phyloP scores from a whole-genome alignment of 2,797 vertebrate species.

The Triplophysa bombifrons region DNA sequence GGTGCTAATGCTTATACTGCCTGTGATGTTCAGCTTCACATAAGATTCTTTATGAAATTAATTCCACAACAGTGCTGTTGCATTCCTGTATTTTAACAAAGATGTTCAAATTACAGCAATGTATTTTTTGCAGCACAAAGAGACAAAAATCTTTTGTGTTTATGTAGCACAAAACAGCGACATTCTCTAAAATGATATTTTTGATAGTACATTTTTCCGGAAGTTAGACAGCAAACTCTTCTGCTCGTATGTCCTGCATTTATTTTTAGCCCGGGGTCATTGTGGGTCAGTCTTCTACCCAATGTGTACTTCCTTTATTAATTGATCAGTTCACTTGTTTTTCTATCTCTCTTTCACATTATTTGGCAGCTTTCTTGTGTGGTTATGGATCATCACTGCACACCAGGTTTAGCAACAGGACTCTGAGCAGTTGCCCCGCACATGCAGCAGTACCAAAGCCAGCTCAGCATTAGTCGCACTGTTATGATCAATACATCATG shows the following conservation, averaged over 20 bases:
- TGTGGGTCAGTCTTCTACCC: neutral
- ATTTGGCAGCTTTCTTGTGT: neutral
- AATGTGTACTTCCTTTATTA: neutral
- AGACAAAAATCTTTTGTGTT: slow-evolving; percentile 50
- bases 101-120: slow-evolving; percentile 34
- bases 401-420: slow-evolving; percentile 44
- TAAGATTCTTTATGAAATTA: slow-evolving; percentile 21
- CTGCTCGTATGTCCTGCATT: neutral
- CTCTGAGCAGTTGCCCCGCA: slow-evolving; percentile 5
- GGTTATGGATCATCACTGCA: neutral
- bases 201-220: neutral
- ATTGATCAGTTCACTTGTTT: neutral
- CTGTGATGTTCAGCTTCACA: neutral
- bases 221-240: neutral
- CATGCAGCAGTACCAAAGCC: slow-evolving; percentile 24
- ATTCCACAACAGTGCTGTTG: slow-evolving; percentile 1
- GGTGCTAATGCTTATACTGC: neutral
- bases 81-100: slow-evolving; percentile 42
- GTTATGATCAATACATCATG: slow-evolving; percentile 35
- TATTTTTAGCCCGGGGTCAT: slow-evolving; percentile 23
- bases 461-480: slow-evolving; percentile 35
- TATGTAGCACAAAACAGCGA: slow-evolving; percentile 27
- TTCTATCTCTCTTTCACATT: neutral
- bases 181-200: slow-evolving; percentile 27
- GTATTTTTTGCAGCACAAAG: slow-evolving; percentile 43